Conservation (phyloP, 2,888 invertebrate genomes). For the Lysandra coridon region DNA sequence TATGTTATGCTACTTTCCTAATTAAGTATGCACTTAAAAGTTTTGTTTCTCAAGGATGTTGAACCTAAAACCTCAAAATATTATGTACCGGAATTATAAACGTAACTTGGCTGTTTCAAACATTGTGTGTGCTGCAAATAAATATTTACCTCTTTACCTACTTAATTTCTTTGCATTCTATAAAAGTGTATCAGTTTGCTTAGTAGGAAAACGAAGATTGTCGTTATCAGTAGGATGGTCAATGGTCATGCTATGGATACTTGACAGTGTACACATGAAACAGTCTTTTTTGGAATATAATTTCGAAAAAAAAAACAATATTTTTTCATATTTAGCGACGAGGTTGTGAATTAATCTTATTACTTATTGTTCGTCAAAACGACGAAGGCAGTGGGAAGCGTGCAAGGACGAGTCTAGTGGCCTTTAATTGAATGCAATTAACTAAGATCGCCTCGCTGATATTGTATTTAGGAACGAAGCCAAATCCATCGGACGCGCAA, state of each 20-base stretch:
- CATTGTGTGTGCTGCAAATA: background rate
- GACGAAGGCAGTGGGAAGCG: constrained; percentile 39
- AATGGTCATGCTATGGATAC: background rate
- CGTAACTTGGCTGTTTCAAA: background rate
- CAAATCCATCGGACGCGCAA: constrained; percentile 28
- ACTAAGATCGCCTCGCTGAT: constrained; percentile 43
- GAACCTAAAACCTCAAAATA: background rate
- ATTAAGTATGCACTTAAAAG: background rate
- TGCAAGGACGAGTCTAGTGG: constrained; percentile 47
- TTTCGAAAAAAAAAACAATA: background rate
- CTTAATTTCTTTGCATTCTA: too few relatives aligned
- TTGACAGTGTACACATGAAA: background rate
- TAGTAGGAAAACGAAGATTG: too few relatives aligned
- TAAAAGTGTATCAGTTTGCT: too few relatives aligned
- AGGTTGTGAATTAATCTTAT: constrained; percentile 33
- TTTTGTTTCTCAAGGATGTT: background rate
- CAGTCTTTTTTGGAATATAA: background rate
- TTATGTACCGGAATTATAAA: constrained; percentile 11
- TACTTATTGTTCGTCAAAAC: constrained; percentile 33
- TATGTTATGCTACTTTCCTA: background rate
- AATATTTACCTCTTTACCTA: too few relatives aligned
- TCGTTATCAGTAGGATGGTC: background rate
- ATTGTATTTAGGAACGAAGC: constrained; percentile 35
- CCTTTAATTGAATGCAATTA: constrained; percentile 49
- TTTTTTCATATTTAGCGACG: background rate